Evolutionary conservation across 2,113 vertebrate species (phyloP), one percentile per base, ranked within the genome.

Genomic region (Lanius collurio): DNA sequence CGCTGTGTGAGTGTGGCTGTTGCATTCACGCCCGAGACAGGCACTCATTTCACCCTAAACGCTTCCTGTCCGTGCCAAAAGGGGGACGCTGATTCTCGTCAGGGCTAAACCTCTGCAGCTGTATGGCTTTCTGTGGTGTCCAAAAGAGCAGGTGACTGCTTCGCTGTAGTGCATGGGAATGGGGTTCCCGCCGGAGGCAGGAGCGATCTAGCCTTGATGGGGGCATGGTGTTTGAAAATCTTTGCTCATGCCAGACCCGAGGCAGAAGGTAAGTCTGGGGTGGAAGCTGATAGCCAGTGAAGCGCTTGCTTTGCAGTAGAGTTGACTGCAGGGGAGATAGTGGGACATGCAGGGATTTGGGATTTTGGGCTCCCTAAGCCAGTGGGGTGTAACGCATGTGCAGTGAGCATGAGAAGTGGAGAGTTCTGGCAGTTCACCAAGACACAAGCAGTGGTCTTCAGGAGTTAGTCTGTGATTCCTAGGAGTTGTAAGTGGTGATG

Each of bases 381-480:
- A 4, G 15, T 2, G 14, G 52, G 15, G 23, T n/a, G 21, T 52
- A 52, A 56, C 8, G 22, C 8, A 6, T 0, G 1, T 3, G 2
- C 39, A 46, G 26, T 1, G 6, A 31, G 39, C 0, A 0, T 1
- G 47, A 33, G 56, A n/a, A 89, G 35, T 28, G 15, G 67, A 68
- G 77, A n/a, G 47, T 67, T 87, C 9, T 64, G 62, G 44, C 39
- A 39, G 60, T 19, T 87, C 33, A 67, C 52, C 6, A 22, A 59
- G 47, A 50, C n/a, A 20, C 22, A 11, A 73, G 21, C 22, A 70
- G 46, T 2, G 46, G 23, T 65, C 11, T 22, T 82, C 6, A 11
- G 77, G 35, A 31, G 39, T 0, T 2, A 83, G 42, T 17, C 42
- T 0, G 1, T 52, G 52, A 27, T 71, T 71, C 44, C 19, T 12